Base-by-base conservation (phyloP, 2,797 vertebrate genomes). In the Onychomys arenicola region DNA sequence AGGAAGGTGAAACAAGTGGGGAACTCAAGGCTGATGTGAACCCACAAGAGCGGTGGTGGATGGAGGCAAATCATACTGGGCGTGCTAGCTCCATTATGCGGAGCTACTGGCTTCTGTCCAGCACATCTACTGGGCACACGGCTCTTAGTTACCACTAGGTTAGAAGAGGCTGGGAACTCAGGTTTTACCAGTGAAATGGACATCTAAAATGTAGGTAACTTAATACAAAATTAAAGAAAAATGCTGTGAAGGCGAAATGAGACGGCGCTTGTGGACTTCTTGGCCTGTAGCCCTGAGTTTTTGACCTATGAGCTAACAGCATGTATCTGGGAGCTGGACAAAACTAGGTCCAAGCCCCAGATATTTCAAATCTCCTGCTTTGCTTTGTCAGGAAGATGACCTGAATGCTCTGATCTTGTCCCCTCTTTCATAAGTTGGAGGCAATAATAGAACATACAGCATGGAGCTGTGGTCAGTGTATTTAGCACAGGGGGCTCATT, bases 101-200 rank as follows among this genome's bases (percentile, higher is more conserved):
- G 34, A 59, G 7, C 29, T 32, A 13, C 61, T 80, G 43, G 91
- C 43, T 73, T 43, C 29, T 61, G 88, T 34, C 57, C 27, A 2
- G 17, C 12, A 17, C 2, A 5, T 59, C 29, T 43, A 7, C 43
- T 40, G 14, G 43, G 34, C 1, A 1, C 9, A 57, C 17, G 29
- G 27, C 55, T 93, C 32, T 67, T 11, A 82, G 13, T 76, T 16
- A 43, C 40, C 19, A 46, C 27, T 43, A 34, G 92, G 69, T 89
- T 92, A 75, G 57, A 59, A 90, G 81, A 87, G 71, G 23, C 34
- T 55, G n/a, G 86, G 90, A 83, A 61, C 32, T 5, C 49, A 63
- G 40, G 59, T 82, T 81, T 91, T 49, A 49, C 75, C 65, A 69
- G 71, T 82, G 37, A 82, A 73, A 59, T 59, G 29, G 65, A 37